phyloP scores from a whole-genome alignment of 2,797 vertebrate species.

The Mormyrus hasselquistii region DNA sequence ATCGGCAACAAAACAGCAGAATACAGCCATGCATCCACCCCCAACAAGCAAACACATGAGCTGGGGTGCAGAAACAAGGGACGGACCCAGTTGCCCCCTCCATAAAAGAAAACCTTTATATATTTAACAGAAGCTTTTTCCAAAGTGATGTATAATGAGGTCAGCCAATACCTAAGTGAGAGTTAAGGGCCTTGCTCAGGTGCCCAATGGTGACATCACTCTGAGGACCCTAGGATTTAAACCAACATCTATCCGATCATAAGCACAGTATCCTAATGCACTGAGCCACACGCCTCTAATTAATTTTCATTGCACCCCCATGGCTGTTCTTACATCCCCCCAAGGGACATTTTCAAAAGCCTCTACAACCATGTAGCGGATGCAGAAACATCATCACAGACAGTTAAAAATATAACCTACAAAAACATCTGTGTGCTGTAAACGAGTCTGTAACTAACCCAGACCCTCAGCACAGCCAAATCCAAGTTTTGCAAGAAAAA shows the following conservation, averaged over 20 bases:
- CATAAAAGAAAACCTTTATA: background rate
- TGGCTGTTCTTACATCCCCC: background rate
- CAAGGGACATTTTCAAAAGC: background rate
- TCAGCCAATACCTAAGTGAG: background rate
- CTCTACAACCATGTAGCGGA: background rate
- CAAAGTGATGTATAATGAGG: background rate
- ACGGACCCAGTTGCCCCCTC: background rate
- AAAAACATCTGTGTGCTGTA: background rate
- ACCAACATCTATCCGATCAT: background rate
- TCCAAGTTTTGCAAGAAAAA: background rate
- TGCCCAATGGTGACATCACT: background rate
- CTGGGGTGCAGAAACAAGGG: background rate
- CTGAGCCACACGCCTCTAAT: background rate
- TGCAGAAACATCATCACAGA: background rate
- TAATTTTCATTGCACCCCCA: background rate
- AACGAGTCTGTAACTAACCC: background rate
- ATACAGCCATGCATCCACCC: background rate
- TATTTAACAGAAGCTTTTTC: background rate
- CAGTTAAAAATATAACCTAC: background rate
- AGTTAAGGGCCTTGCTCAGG: background rate
- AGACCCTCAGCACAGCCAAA: background rate
- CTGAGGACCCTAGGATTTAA: background rate
- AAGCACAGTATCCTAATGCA: background rate
- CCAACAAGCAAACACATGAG: background rate
- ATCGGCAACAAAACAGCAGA: background rate